Base-by-base conservation (phyloP, 2,113 vertebrate species). In the Phaethon lepturus region DNA sequence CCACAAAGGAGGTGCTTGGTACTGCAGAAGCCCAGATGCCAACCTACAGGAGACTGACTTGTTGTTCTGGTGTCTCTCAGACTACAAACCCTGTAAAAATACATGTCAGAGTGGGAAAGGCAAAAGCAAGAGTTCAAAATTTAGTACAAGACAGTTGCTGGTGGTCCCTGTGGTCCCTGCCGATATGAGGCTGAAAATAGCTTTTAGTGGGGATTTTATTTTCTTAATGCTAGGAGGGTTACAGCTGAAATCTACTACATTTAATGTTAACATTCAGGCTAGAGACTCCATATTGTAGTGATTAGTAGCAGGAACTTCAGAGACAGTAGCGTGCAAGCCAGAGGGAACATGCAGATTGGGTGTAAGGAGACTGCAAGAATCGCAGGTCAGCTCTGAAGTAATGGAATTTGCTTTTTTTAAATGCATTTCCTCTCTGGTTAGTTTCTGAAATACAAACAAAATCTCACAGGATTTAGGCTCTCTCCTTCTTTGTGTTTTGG, bases 231-330 rank as follows among this genome's bases (percentile, higher is more conserved):
- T 95, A 94, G 86, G 73, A 93, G 35, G 64, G 49, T 56, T 93
- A 60, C 80, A 93, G 83, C 88, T 94, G 76, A 95, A 95, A 96
- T 86, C 88, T 73, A 52, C 90, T 80, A 42, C 40, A 84, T 78
- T 97, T 91, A 95, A 95, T 86, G 90, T 89, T 95, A 93, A 95
- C 88, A 87, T 52, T 95, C 68, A 93, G 68, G 80, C 86, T 94
- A 81, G 44, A 89, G 77, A 49, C 53, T 93, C 71, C 94, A 93
- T 95, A 91, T 72, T 97, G 96, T 87, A 94, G 75, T 92, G 84
- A 97, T 95, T 96, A 95, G 86, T 29, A 93, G 60, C 95, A 95
- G 86, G 88, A 95, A 97, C 92, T 96, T 92, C 91, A 89, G 88
- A 71, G 92, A 69, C 16, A 6, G 88, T 95, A 88, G 91, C 60